Percentiles rank a stretch among this genome's conserved stretches.
Conservation (phyloP, 2,797 vertebrate species). For the Hipposideros larvatus region DNA sequence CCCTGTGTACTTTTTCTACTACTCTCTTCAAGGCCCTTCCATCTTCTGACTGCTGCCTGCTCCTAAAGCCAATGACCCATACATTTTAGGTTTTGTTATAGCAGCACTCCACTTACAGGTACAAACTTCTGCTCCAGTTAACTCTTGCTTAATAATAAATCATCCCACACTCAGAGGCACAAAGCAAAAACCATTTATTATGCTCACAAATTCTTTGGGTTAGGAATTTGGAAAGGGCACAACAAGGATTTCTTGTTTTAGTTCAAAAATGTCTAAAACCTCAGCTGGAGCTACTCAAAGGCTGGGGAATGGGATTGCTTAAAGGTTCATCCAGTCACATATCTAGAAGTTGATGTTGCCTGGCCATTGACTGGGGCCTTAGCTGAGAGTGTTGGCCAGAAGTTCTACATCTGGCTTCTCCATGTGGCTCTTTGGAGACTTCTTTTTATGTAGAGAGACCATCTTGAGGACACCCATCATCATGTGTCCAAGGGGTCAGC, state of each 20-base stretch:
- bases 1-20: neutral
- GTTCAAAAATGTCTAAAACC: neutral
- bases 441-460: neutral
- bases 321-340: neutral
- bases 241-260: neutral
- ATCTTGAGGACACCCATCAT: neutral
- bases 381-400: neutral
- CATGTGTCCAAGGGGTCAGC: neutral
- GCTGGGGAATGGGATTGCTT: neutral
- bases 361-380: neutral
- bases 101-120: neutral
- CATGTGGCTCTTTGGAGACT: neutral
- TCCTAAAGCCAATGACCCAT: neutral
- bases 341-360: neutral
- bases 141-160: neutral
- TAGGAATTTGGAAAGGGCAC: neutral
- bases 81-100: slow-evolving; percentile 31
- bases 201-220: neutral
- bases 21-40: neutral
- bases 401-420: neutral
- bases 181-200: neutral
- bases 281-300: slow-evolving; percentile 17
- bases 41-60: neutral
- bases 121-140: neutral
- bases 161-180: neutral